Conservation (phyloP, 64 coral and sea anemone genomes). For the Montipora capricornis region DNA sequence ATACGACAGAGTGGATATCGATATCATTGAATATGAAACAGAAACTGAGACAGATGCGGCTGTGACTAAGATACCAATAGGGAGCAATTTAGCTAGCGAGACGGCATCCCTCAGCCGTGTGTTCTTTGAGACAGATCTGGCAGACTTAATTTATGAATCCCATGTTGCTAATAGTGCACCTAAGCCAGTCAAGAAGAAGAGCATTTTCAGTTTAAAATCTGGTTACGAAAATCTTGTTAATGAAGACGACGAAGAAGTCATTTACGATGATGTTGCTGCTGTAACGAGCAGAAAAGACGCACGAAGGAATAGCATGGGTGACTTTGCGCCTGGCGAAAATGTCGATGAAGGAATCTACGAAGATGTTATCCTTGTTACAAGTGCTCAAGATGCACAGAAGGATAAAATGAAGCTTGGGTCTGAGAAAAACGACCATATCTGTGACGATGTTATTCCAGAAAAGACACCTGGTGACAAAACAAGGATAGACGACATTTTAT, state of each 20-base stretch:
- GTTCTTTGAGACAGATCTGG: background rate
- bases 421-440: too few relatives aligned
- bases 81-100: background rate
- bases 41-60: background rate
- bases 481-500: conserved; percentile 4
- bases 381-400: background rate
- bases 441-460: too few relatives aligned
- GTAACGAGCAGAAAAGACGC: background rate
- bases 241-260: conserved; percentile 3
- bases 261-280: background rate
- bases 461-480: too few relatives aligned
- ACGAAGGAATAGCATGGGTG: background rate
- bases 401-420: too few relatives aligned
- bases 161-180: background rate
- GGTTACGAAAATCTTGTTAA: background rate
- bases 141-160: background rate
- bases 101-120: background rate
- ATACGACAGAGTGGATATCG: background rate
- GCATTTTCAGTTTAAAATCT: background rate
- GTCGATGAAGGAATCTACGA: background rate
- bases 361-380: background rate
- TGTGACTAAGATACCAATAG: background rate
- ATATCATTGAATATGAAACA: background rate
- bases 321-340: background rate
- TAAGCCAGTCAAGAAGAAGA: background rate